Base-by-base conservation (phyloP, 2,888 invertebrate genomes). In the Theretra japonica region DNA sequence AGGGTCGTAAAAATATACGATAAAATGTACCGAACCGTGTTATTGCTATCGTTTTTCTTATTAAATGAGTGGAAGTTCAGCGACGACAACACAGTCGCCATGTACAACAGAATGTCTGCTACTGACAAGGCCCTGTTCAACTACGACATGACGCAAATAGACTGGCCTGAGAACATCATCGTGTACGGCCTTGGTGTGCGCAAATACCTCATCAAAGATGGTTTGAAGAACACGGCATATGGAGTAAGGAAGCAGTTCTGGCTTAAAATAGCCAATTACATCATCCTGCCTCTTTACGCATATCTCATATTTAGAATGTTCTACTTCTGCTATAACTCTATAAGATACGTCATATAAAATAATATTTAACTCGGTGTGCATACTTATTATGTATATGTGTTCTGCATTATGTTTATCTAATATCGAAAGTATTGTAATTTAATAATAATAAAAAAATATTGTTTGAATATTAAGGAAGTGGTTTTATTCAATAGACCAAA, bases 61-160 rank as follows among this genome's bases (percentile, higher is more conserved):
- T 71, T 33, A 72, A 78, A 60, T 17, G 71, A 69, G 17, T 75
- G 75, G 75, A 59, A 21, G 59, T 78, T n/a, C 62, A 74, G 65
- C 57, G 69, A 73, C 19, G 68, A 73, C 3, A 73, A 75, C 23
- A 58, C 8, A 62, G 53, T 11, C 30, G 21, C 6, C 2, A n/a
- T 62, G 62, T 62, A 62, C 41, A 21, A 62, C n/a, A 62, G 15
- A 7, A n/a, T 79, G 28, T 76, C 77, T 19, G 68, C 77, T 11
- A 69, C 73, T 0, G 81, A 81, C 58, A 75, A 73, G 50, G 30
- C 23, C 0, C 76, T 81, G 0, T 81, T 77, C 30, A 75, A 78
- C 68, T 80, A 76, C 33, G 76, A 81, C 59, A 4, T 79, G 0
- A 57, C 56, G 0, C 25, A n/a, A 6, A 62, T 81, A 0, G 57